Evolutionary conservation across 2,888 invertebrate species (phyloP), one percentile per base, ranked within the genome.

Genomic region (Orthosia gracilis): DNA sequence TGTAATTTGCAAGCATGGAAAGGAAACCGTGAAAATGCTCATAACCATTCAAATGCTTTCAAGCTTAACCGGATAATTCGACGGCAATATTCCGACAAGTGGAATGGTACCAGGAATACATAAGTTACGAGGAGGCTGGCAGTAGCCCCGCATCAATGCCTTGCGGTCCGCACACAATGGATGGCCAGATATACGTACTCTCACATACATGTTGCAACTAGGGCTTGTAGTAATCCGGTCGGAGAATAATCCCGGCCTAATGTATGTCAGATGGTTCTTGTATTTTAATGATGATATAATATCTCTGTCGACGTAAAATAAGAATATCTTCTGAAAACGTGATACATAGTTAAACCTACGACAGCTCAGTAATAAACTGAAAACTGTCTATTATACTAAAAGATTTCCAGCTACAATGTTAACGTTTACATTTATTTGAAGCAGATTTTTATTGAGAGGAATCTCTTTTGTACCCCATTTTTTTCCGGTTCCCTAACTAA

Each of bases 121-220:
- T 82, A 78, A 69, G 72, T 83, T 63, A 70, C 50, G 17, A 69
- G 69, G 68, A 69, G 52, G n/a, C 50, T 57, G 65, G 40, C 57
- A 57, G 54, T 50, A 54, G 57, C 13, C 40, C 55, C 69, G 23
- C 67, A 65, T 72, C 63, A 62, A 75, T 82, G 74, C 65, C 74
- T 78, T 78, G 82, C 45, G 69, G 74, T 66, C 40, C 21, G 49
- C n/a, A 58, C 69, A 82, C 82, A 82, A 82, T 82, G 66, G 74
- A 82, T 82, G 66, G 74, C 78, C 59, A 70, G 69, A 68, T 77
- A 82, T 71, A 73, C 66, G 40, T 69, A 69, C 63, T 55, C n/a
- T 26, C 50, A 49, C 75, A 73, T 81, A 73, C n/a, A 81, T 69
- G 58, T 69, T 71, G 73, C 70, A 71, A 78, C 73, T 74, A 78